Base-by-base conservation (phyloP, 2,797 vertebrate genomes). In the Aplochiton taeniatus region DNA sequence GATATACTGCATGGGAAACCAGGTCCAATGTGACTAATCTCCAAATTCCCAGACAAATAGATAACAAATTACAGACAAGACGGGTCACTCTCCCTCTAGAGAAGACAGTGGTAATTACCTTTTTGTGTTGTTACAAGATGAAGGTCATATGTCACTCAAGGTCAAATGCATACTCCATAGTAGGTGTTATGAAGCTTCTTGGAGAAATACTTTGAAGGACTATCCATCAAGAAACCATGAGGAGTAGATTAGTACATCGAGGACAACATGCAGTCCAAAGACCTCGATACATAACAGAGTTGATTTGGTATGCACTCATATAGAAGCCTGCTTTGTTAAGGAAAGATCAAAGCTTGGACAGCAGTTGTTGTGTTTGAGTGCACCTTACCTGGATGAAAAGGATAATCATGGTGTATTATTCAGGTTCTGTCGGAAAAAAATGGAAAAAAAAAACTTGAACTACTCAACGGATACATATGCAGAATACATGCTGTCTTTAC, bases 41-140 rank as follows among this genome's bases (percentile, higher is more conserved):
- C 60, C 71, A 80, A 81, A 88, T 87, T 85, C 79, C 78, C 77
- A 77, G 76, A 86, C 83, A 88, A 90, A 87, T 58, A 82, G 75
- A 86, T 83, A 74, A 72, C 69, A 63, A 66, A 72, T 60, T 60
- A 19, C 65, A 76, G 60, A 75, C 47, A 52, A 17, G 20, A 16
- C 4, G 14, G 41, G 47, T 42, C 45, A 47, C 46, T 52, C 65
- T 65, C 45, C 13, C 71, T 70, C 50, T 48, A 66, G n/a, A 48
- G 45, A 80, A 60, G 69, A 77, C 19, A 71, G 68, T 12, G 42
- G 63, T 71, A 75, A 73, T 66, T 69, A 31, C 75, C 43, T 74
- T 67, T 63, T 31, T 64, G 42, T 57, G 60, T 65, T 69, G 13
- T 66, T 63, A 42, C n/a, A 46, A 41, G 4, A 8, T 77, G 69